A percentile compares a stretch with the other conserved stretches of the same genome.
These are phyloP conservation scores for Drosophila melanogaster DNA, from an alignment of 1,140 invertebrate genomes.

Conservation along the genomic window Release_6_plus_ISO1_MT NT_033777.3:24897001-24897500, in stretches of 20 bases:
- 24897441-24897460: constrained; percentile 92
- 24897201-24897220: constrained; percentile 91
- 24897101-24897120: constrained; percentile 92
- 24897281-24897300: constrained; percentile 77
- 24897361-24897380: constrained; percentile 77
- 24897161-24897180: constrained; percentile 85
- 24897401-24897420: constrained; percentile 61
- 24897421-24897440: constrained; percentile 89
- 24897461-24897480: constrained; percentile 93
- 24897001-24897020: constrained; percentile 93
- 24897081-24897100: constrained; percentile 90
- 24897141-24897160: neutral
- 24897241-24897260: constrained; percentile 89
- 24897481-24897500: constrained; percentile 93
- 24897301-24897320: constrained; percentile 79
- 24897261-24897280: constrained; percentile 86
- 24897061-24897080: constrained; percentile 90
- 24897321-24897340: constrained; percentile 82
- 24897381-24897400: neutral
- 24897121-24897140: constrained; percentile 18
- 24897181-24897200: constrained; percentile 91
- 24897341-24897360: constrained; percentile 82
- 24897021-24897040: constrained; percentile 92
- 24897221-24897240: constrained; percentile 91
- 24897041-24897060: constrained; percentile 91